Evolutionary conservation across 2,113 vertebrate species (phyloP).

Genomic region (human): DNA sequence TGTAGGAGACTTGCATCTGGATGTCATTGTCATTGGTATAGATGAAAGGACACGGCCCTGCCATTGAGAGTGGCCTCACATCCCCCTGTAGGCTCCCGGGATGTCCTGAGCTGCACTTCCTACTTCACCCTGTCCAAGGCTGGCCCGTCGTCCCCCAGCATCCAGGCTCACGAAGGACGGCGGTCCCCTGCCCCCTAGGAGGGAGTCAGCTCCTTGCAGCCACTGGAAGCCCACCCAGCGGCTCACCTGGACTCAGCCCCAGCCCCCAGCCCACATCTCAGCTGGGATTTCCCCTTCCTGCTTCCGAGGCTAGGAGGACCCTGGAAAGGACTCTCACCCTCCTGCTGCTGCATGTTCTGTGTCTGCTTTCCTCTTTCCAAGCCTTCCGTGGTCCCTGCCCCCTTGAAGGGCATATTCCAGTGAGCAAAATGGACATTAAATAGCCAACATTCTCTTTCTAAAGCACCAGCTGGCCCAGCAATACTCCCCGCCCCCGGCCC

Average conservation of each 20-base stretch:
- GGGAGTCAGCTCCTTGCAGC: accelerated
- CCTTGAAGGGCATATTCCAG: accelerated
- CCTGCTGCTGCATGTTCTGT: not conserved
- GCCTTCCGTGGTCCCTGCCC: accelerated
- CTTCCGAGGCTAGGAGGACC: accelerated
- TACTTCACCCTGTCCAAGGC: not conserved
- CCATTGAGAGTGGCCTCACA: not conserved
- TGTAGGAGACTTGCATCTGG: not conserved
- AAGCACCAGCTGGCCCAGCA: not conserved
- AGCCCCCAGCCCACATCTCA: accelerated
- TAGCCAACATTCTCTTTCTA: accelerated
- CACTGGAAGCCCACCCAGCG: too few relatives aligned
- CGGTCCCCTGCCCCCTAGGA: accelerated
- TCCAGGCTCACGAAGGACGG: not conserved
- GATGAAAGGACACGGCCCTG: accelerated
- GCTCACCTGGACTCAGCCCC: accelerated
- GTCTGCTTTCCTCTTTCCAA: not conserved
- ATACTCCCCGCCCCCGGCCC: accelerated
- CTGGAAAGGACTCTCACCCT: not conserved
- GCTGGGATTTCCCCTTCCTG: not conserved
- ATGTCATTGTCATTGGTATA: too few relatives aligned
- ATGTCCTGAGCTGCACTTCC: accelerated
- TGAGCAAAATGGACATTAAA: accelerated
- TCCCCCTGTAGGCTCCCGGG: accelerated
- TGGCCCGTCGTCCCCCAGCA: accelerated